Evolutionary conservation across 2,888 invertebrate genomes (phyloP).

Genomic region (Hypsopygia costalis): DNA sequence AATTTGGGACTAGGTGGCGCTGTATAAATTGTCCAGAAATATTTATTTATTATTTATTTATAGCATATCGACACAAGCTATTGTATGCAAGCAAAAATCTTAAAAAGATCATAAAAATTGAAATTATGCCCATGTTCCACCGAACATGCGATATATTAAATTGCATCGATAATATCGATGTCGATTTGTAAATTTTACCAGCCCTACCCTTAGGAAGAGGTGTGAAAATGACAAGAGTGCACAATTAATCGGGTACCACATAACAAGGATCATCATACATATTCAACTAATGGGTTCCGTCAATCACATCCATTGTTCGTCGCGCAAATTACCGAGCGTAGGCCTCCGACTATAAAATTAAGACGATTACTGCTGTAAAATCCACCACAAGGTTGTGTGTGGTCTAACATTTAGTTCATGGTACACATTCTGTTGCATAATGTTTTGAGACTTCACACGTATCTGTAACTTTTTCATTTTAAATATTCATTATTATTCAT

Average conservation of each 20-base stretch:
- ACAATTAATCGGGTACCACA: conserved; percentile 59
- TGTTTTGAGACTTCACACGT: conserved; percentile 25
- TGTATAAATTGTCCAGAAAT: too few relatives aligned
- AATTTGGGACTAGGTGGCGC: too few relatives aligned
- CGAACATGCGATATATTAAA: too few relatives aligned
- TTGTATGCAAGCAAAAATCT: too few relatives aligned
- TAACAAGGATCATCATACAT: conserved; percentile 65
- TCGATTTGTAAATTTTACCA: too few relatives aligned
- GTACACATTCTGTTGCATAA: conserved; percentile 33
- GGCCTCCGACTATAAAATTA: conserved; percentile 45
- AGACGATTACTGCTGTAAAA: conserved; percentile 47
- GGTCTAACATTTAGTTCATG: conserved; percentile 58
- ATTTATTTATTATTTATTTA: too few relatives aligned
- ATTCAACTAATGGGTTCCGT: conserved; percentile 62
- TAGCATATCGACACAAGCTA: too few relatives aligned
- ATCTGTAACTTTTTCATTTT: neutral
- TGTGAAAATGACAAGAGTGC: conserved; percentile 65
- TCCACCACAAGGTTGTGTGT: conserved; percentile 51
- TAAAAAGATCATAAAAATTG: too few relatives aligned
- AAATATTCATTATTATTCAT: too few relatives aligned
- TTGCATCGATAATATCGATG: too few relatives aligned
- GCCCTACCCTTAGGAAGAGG: conserved; percentile 50
- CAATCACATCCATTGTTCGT: conserved; percentile 61
- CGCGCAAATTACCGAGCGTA: conserved; percentile 64
- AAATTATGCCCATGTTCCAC: too few relatives aligned